phyloP scores from a whole-genome alignment of 2,797 vertebrate genomes.

The Scyliorhinus canicula region DNA sequence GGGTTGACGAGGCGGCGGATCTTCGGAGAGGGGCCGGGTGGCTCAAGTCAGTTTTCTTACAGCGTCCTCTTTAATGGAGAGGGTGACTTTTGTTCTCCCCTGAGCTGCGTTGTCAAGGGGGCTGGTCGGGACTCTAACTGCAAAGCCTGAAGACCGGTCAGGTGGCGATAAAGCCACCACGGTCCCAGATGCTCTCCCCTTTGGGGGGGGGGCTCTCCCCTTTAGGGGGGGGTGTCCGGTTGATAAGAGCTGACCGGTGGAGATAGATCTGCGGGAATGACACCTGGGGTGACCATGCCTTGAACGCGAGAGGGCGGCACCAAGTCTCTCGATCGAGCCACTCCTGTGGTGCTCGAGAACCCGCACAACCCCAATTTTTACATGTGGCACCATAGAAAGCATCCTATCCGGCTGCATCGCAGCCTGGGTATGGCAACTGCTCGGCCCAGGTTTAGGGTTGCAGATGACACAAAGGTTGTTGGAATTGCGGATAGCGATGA shows the following conservation, averaged over 20 bases:
- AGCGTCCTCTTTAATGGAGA: background rate
- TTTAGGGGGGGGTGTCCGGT: too few species aligned
- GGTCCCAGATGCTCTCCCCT: too few species aligned
- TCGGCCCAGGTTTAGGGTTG: too few species aligned
- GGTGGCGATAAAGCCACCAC: too few species aligned
- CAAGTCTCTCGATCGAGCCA: background rate
- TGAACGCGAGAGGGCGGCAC: background rate
- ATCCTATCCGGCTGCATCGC: too few species aligned
- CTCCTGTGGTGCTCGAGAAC: background rate
- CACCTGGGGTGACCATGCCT: background rate
- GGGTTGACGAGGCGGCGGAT: background rate
- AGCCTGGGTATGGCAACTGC: too few species aligned
- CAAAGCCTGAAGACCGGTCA: background rate
- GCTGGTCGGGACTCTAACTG: background rate
- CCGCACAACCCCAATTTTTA: background rate
- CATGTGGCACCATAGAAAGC: too few species aligned
- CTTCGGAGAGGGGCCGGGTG: background rate
- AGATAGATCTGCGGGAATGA: background rate
- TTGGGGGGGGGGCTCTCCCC: too few species aligned
- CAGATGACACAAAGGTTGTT: too few species aligned
- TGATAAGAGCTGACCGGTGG: too few species aligned
- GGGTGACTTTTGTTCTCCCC: background rate
- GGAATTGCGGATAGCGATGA: too few species aligned
- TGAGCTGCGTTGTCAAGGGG: background rate
- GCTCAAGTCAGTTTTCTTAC: background rate